Percentiles rank a stretch among this genome's conserved stretches.
These are phyloP conservation scores for Drosophila nigromelanica DNA, from an alignment of 1,140 invertebrate species.

Conservation along the genomic window DNA sequence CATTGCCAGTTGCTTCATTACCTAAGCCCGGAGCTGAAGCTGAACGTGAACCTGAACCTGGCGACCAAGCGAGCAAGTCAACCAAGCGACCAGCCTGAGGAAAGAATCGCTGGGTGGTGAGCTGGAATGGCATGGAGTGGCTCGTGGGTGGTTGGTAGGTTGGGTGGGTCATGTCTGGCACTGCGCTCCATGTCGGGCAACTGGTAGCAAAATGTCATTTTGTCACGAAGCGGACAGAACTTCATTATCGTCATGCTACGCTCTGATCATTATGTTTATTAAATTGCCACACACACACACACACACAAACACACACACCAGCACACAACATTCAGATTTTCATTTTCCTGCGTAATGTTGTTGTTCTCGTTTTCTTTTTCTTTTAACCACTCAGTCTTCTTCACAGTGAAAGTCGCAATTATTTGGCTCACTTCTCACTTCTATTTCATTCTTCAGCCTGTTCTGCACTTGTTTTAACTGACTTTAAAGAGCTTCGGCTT, in stretches of 20 bases:
- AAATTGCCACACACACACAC: conserved; percentile 61
- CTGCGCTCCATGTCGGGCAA: conserved; percentile 11
- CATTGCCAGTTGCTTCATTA: conserved; percentile 69
- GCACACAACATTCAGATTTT: conserved; percentile 31
- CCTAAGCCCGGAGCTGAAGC: conserved; percentile 39
- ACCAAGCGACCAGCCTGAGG: conserved; percentile 21
- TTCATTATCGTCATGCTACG: conserved; percentile 49
- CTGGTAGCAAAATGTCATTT: conserved; percentile 76
- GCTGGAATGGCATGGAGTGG: conserved; percentile 24
- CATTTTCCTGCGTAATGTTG: conserved; percentile 37
- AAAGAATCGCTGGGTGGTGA: not conserved
- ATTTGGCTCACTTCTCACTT: conserved; percentile 26
- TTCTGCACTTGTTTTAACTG: not conserved
- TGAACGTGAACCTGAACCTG: conserved; percentile 29
- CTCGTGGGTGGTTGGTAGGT: not conserved
- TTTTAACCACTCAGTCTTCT: conserved; percentile 14
- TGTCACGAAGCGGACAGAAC: conserved; percentile 67
- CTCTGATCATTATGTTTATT: conserved; percentile 69
- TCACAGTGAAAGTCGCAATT: conserved; percentile 29
- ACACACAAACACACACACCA: conserved; percentile 27
- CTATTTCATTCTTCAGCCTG: conserved; percentile 8
- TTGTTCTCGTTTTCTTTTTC: conserved; percentile 22
- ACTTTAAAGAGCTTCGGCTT: not conserved
- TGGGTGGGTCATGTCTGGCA: conserved; percentile 22
- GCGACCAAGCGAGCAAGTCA: conserved; percentile 46